Percentiles rank a stretch among this genome's conserved stretches.
These are phyloP conservation scores for Callimorpha dominula DNA, from an alignment of 2,888 invertebrate genomes.

Conservation along the genomic window DNA sequence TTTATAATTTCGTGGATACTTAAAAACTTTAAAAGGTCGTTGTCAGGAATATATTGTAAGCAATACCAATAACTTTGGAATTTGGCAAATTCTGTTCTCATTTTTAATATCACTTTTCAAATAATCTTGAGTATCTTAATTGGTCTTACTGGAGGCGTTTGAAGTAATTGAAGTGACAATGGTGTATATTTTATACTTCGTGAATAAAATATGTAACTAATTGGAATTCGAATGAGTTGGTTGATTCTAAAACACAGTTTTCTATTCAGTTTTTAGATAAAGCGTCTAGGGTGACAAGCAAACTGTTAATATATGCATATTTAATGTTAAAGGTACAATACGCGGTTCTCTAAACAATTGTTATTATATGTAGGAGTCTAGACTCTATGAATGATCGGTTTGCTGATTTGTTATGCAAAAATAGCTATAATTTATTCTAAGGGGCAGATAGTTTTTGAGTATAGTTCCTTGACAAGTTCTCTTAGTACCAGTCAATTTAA, in stretches of 20 bases:
- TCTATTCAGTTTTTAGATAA: background rate
- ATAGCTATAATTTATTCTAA: too few species aligned
- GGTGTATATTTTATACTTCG: background rate
- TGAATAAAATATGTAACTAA: conserved; percentile 6
- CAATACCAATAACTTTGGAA: conserved; percentile 21
- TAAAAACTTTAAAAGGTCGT: background rate
- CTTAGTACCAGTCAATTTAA: too few species aligned
- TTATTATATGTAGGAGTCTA: too few species aligned
- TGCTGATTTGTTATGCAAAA: too few species aligned
- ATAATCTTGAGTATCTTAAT: background rate
- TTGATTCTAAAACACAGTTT: too few species aligned
- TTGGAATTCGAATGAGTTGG: background rate
- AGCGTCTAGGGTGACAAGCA: background rate
- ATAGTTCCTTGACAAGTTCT: too few species aligned
- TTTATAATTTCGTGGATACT: background rate
- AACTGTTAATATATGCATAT: too few species aligned
- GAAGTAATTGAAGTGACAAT: conserved; percentile 2
- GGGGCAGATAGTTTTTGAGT: too few species aligned
- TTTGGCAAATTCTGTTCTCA: background rate
- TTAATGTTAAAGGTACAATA: too few species aligned
- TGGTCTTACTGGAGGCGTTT: conserved; percentile 3
- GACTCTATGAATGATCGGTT: too few species aligned
- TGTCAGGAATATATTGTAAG: conserved; percentile 6
- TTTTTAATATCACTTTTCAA: conserved; percentile 7
- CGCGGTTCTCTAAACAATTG: too few species aligned